A percentile compares a stretch with the other conserved stretches of the same genome.
Evolutionary conservation across 2,888 invertebrate genomes (phyloP).

Genomic region (Pantelozetes paolii): DNA sequence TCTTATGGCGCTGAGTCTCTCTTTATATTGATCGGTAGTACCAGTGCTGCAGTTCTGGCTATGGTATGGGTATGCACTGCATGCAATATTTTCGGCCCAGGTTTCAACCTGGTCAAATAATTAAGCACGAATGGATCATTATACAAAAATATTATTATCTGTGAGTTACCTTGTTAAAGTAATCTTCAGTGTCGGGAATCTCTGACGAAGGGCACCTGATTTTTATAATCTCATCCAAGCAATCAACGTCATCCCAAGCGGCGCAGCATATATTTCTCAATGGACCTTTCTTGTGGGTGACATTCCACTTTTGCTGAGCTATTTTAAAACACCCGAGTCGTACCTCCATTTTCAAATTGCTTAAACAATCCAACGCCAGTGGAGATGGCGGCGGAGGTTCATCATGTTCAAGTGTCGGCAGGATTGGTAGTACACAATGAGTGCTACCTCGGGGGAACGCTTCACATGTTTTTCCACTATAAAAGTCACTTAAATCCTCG

Average conservation of each 20-base stretch:
- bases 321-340: neutral
- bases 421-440: neutral
- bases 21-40: too few relatives aligned
- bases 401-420: neutral
- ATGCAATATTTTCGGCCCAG: neutral
- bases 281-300: neutral
- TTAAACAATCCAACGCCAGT: neutral
- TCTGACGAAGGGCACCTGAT: neutral
- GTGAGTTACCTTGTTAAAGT: neutral
- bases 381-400: neutral
- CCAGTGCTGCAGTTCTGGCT: neutral
- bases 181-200: neutral
- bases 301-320: neutral
- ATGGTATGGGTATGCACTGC: neutral
- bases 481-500: neutral
- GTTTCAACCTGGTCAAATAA: neutral
- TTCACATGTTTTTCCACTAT: neutral
- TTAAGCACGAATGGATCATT: too few relatives aligned
- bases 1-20: too few relatives aligned
- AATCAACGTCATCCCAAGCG: slow-evolving; percentile 5
- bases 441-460: neutral
- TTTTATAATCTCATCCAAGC: neutral
- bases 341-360: neutral
- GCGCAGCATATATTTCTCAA: neutral
- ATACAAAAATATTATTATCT: too few relatives aligned